Evolutionary conservation across 1,140 invertebrate genomes (phyloP).

Genomic region (Teleopsis dalmanni): DNA sequence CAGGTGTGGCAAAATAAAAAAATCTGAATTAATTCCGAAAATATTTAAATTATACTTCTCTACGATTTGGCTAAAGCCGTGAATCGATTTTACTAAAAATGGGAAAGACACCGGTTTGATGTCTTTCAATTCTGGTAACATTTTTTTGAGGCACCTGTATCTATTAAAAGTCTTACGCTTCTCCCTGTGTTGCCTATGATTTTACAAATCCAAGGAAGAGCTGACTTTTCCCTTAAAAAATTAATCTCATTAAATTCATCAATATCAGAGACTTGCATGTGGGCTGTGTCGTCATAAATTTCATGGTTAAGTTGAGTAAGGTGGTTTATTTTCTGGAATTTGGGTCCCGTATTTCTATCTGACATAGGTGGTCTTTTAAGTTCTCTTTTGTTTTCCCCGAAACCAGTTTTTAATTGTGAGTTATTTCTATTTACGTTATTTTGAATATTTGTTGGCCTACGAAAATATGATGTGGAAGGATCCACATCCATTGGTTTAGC

Average conservation of each 20-base stretch:
- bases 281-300: not conserved
- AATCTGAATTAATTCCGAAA: conserved; percentile 1
- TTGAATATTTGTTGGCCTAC: not conserved
- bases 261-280: not conserved
- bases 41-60: conserved; percentile 9
- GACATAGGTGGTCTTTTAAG: conserved; percentile 5
- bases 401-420: too few relatives aligned
- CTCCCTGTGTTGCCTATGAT: conserved; percentile 11
- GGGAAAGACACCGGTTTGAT: conserved; percentile 9
- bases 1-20: not conserved
- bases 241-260: conserved; percentile 1
- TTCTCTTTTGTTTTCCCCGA: not conserved
- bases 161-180: conserved; percentile 15
- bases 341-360: conserved; percentile 3
- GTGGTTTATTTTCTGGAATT: too few relatives aligned
- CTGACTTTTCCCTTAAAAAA: conserved; percentile 17
- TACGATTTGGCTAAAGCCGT: conserved; percentile 10
- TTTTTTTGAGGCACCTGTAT: conserved; percentile 15
- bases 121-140: conserved; percentile 6
- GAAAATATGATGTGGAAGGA: not conserved
- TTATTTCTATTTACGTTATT: too few relatives aligned
- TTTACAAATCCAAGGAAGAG: conserved; percentile 10
- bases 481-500: not conserved
- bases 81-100: conserved; percentile 12
- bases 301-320: not conserved